Conservation (phyloP, 2,113 vertebrate genomes). For the Lipotes vexillifer region DNA sequence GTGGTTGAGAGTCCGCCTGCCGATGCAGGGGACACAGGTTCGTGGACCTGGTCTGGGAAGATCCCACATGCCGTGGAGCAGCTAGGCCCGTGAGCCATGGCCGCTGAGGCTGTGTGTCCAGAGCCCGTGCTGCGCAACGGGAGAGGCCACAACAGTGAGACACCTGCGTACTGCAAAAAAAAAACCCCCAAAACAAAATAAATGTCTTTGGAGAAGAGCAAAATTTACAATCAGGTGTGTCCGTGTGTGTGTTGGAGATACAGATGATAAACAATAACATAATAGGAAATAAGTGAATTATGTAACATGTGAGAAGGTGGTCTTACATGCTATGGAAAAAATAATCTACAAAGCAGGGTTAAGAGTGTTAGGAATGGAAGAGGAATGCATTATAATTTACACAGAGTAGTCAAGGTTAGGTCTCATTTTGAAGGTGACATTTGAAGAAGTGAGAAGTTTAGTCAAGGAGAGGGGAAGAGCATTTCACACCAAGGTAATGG, state of each 20-base stretch:
- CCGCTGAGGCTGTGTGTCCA: rapidly evolving
- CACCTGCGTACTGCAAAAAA: too few relatives aligned
- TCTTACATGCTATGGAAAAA: not conserved
- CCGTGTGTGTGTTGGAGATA: not conserved
- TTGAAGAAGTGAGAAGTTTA: not conserved
- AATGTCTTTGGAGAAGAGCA: not conserved
- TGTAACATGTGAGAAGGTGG: not conserved
- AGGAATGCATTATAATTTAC: not conserved
- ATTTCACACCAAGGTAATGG: not conserved
- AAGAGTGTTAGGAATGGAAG: not conserved
- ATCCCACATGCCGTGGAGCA: too few relatives aligned
- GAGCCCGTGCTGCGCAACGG: too few relatives aligned
- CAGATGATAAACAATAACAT: not conserved
- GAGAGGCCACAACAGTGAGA: too few relatives aligned
- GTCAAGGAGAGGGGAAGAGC: not conserved
- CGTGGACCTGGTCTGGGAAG: too few relatives aligned
- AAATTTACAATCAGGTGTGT: not conserved
- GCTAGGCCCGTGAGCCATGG: too few relatives aligned
- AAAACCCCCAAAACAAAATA: too few relatives aligned
- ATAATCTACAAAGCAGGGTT: not conserved
- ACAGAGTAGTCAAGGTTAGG: not conserved
- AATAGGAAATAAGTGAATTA: not conserved
- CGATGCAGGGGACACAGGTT: too few relatives aligned
- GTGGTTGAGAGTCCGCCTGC: too few relatives aligned
- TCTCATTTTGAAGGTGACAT: not conserved